Percentiles rank a stretch among this genome's conserved stretches.
These are phyloP conservation scores for Callochromis pleurospilus DNA, from an alignment of 2,113 vertebrate species.

Conservation along the genomic window DNA sequence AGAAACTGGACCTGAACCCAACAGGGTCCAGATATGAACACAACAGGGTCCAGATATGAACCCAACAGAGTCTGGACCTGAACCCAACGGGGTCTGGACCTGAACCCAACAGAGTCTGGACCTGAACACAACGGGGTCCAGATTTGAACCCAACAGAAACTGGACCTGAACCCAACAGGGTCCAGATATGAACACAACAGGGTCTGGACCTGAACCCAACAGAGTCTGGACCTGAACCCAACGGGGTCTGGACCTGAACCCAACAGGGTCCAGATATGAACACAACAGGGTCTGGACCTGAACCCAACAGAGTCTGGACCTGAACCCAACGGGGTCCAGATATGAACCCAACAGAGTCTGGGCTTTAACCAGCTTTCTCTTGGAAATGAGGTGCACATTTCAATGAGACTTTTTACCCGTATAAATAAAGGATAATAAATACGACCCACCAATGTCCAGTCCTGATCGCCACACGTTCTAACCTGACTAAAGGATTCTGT, in stretches of 20 bases:
- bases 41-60: fast-evolving
- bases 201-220: no score
- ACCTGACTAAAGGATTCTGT: not conserved
- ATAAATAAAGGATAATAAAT: not conserved
- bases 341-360: not conserved
- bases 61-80: fast-evolving
- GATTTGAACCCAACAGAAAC: not conserved
- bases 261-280: not conserved
- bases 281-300: fast-evolving
- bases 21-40: fast-evolving
- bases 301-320: not conserved
- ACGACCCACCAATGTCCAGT: not conserved
- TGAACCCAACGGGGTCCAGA: not conserved
- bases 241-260: not conserved
- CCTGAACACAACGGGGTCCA: not conserved
- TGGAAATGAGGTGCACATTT: not conserved
- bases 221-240: fast-evolving
- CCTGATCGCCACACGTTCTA: not conserved
- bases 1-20: fast-evolving
- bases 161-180: fast-evolving
- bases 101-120: fast-evolving
- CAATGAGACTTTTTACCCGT: not conserved
- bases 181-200: no score
- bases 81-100: fast-evolving
- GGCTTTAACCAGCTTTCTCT: not conserved